Evolutionary conservation across 2,797 vertebrate genomes (phyloP).

Genomic region (Champsocephalus gunnari): DNA sequence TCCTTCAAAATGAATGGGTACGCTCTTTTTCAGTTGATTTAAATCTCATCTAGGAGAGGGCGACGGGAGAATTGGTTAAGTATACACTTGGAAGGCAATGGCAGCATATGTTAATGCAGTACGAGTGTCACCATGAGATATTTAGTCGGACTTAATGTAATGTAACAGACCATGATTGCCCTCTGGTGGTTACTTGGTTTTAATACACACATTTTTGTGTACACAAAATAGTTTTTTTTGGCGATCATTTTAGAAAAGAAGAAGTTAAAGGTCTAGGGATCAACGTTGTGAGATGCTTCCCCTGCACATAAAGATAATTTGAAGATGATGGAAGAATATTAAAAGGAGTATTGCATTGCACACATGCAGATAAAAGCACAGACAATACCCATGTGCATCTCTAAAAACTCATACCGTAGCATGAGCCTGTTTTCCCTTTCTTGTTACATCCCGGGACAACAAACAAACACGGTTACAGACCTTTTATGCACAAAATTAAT

Average conservation of each 20-base stretch:
- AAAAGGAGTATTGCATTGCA: no score
- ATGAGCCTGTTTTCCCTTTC: no score
- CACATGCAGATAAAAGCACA: no score
- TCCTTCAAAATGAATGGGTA: neutral
- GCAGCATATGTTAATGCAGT: neutral
- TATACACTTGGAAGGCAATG: neutral
- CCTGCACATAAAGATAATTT: no score
- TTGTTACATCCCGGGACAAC: neutral
- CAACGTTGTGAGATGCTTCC: neutral
- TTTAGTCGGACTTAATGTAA: neutral
- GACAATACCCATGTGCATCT: no score
- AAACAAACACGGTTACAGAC: neutral
- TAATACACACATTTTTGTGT: conserved; percentile 19
- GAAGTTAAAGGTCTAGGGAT: neutral
- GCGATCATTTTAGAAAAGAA: neutral
- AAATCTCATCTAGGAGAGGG: conserved; percentile 1
- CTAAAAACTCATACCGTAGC: no score
- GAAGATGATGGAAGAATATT: no score
- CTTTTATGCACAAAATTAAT: conserved; percentile 7
- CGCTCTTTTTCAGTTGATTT: neutral
- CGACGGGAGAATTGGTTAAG: neutral
- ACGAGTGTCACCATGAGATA: neutral
- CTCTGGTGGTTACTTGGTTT: conserved; percentile 55
- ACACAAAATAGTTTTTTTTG: neutral
- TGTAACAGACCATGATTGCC: conserved; percentile 40